Base-by-base conservation (phyloP, 2,797 vertebrate genomes). In the Sardinella longiceps region DNA sequence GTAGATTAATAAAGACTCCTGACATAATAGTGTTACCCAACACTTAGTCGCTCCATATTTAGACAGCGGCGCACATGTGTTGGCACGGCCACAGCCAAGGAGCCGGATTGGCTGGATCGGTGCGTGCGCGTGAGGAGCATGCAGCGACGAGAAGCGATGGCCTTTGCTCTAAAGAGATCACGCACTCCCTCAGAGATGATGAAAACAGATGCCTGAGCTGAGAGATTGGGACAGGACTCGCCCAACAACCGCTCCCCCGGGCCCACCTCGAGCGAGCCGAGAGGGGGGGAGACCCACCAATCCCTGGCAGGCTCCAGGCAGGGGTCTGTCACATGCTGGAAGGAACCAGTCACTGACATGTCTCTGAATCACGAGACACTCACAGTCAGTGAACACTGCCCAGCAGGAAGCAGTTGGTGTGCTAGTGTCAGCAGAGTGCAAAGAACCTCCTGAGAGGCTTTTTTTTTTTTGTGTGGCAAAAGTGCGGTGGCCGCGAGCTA, bases 161-260 rank as follows among this genome's bases (percentile, higher is more conserved):
- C 33, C 33, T 74, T 6, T 43, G 33, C 70, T 20, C 15, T 10
- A 20, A 39, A 9, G 43, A 90, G 12, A n/a, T 74, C n/a, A 18
- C 7, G 53, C 50, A 96, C 97, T 93, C 97, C 96, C 81, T 93
- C 89, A 84, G 97, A 98, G 93, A 98, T 96, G 60, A 98, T 88
- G 94, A 90, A 92, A 84, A 45, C 84, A 84, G 84, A 95, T 91
- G 87, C 87, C 86, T 74, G 91, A 90, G 83, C 89, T 89, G 87
- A 77, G 82, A 89, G 84, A 82, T 20, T 45, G 15, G 91, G 82
- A 6, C 93, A 87, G 18, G 87, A 66, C 80, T 93, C 94, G 70
- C 88, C 91, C 89, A 93, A 25, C 89, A 93, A 25, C 53, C 84
- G 94, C 92, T 97, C 96, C 85, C 97, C 97, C 33, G 98, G 92